These are phyloP conservation scores for Leucoma salicis DNA, from an alignment of 2,888 invertebrate species.

Conservation along the genomic window DNA sequence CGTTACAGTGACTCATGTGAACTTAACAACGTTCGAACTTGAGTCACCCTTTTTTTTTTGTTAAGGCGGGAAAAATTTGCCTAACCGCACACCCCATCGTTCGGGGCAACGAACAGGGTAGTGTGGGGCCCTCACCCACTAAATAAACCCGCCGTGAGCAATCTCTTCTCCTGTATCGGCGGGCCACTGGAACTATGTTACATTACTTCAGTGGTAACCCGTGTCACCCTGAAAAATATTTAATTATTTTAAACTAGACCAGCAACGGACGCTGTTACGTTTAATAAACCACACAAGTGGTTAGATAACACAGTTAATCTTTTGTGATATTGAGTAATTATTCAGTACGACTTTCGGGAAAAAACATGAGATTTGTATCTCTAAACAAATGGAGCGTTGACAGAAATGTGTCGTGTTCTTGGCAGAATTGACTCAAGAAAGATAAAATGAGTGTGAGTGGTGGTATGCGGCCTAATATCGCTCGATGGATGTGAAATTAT, in stretches of 20 bases:
- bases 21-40: slow-evolving; percentile 8
- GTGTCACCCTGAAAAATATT: no score
- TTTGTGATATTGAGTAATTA: slow-evolving; percentile 60
- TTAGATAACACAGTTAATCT: slow-evolving; percentile 60
- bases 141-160: no score
- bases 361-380: slow-evolving; percentile 22
- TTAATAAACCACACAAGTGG: slow-evolving; percentile 22
- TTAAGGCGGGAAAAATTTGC: no score
- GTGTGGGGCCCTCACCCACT: no score
- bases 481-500: slow-evolving; percentile 23
- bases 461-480: slow-evolving; percentile 57
- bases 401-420: slow-evolving; percentile 55
- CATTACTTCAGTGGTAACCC: no score
- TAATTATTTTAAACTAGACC: slow-evolving; percentile 10
- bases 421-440: slow-evolving; percentile 54
- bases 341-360: slow-evolving; percentile 42
- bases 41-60: no score
- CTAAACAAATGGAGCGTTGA: slow-evolving; percentile 49
- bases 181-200: no score
- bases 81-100: no score
- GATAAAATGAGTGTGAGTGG: slow-evolving; percentile 53
- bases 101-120: no score
- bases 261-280: slow-evolving; percentile 17
- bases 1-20: slow-evolving; percentile 22
- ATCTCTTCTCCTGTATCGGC: no score